Base-by-base conservation (phyloP, 2,888 invertebrate species). In the Bimastos eiseni region DNA sequence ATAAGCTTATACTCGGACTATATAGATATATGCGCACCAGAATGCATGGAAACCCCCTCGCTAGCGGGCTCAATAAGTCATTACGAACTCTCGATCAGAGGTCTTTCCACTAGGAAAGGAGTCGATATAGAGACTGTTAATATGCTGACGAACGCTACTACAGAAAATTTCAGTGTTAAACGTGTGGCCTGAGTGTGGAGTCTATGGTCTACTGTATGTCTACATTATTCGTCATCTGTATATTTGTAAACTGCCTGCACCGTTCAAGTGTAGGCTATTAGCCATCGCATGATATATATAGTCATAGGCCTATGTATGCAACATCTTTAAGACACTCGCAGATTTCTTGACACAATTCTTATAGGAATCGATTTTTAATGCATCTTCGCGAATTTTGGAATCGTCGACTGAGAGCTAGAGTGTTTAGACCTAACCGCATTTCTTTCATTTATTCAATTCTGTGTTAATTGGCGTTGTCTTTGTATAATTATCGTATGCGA, bases 381-480 rank as follows among this genome's bases (percentile, higher is more conserved):
- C 70, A n/a, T 70, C 70, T 70, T 30, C n/a, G 13, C 30, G n/a
- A 4, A 30, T 70, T 70, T 70, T 30, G 30, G 70, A 24, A 24
- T 24, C 49, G 24, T 24, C 21, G 49, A 70, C n/a, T 55, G 30
- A 55, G 44, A 44, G 44, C 44, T 44, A 30, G 30, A 55, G 55
- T 49, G n/a, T n/a, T n/a, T n/a, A n/a, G n/a, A n/a, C n/a, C 24
- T 49, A 70, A 70, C n/a, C 30, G 70, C 70, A 70, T 70, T 70
- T 70, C 30, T 70, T 70, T 70, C 30, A 70, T 70, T 70, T 70
- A 70, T 70, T 5, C 70, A 6, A n/a, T 70, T 70, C n/a, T 30
- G 70, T 70, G 70, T 70, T 70, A 70, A 70, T n/a, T 70, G 70
- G 70, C 70, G 70, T 70, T 70, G 70, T 70, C 70, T n/a, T 70